Evolutionary conservation across 1,140 invertebrate species (phyloP).

Genomic region (Oryzaephilus surinamensis): DNA sequence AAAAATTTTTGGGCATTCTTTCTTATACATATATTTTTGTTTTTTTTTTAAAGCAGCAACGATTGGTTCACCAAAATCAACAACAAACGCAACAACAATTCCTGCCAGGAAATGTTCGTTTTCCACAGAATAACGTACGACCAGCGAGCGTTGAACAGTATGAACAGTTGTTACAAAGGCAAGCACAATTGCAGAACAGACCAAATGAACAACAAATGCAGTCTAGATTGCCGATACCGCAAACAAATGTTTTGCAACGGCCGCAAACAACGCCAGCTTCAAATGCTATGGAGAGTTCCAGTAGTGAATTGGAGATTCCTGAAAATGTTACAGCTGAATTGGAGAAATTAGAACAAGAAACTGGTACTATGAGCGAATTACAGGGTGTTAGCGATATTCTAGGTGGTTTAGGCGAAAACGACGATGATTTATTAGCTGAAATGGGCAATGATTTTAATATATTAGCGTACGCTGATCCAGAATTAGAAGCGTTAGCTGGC

Average conservation of each 20-base stretch:
- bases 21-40: background rate
- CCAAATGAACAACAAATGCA: constrained; percentile 8
- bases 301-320: constrained; percentile 53
- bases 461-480: constrained; percentile 87
- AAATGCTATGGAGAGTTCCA: constrained; percentile 29
- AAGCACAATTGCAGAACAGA: constrained; percentile 10
- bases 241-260: constrained; percentile 1
- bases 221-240: constrained; percentile 4
- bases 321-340: constrained; percentile 68
- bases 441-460: constrained; percentile 94
- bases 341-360: constrained; percentile 66
- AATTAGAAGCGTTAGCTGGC: constrained; percentile 64
- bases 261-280: constrained; percentile 8
- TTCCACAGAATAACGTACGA: constrained; percentile 11
- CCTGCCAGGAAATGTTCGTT: constrained; percentile 11
- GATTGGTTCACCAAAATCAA: constrained; percentile 21
- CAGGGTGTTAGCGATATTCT: constrained; percentile 65
- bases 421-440: constrained; percentile 80
- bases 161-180: constrained; percentile 24
- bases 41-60: constrained; percentile 8
- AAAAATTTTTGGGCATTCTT: constrained; percentile 25
- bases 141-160: constrained; percentile 27
- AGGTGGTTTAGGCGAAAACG: constrained; percentile 70
- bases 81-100: constrained; percentile 22
- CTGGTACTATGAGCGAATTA: constrained; percentile 58